phyloP scores from a whole-genome alignment of 2,888 invertebrate species.

The Cephus sareptanus region DNA sequence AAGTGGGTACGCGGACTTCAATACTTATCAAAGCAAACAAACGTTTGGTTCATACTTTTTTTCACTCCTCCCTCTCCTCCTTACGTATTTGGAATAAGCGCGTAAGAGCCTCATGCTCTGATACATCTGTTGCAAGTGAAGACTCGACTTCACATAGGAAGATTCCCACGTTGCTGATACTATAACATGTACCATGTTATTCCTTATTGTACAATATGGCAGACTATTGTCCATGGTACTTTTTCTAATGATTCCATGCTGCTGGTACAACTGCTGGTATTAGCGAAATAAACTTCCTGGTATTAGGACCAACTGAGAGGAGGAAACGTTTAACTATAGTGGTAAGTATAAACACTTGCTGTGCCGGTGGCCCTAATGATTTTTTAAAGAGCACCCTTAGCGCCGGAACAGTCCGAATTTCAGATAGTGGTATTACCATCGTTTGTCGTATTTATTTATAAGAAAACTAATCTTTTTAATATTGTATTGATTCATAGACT shows the following conservation, averaged over 20 bases:
- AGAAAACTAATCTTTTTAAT: not conserved
- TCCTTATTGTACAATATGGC: not conserved
- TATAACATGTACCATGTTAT: not conserved
- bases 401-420: not conserved
- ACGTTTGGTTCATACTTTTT: slow-evolving; percentile 39
- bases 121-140: not conserved
- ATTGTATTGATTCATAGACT: not conserved
- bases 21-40: slow-evolving; percentile 56
- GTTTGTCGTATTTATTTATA: not conserved
- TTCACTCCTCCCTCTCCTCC: slow-evolving; percentile 10
- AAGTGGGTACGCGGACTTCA: slow-evolving; percentile 35
- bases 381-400: slow-evolving; percentile 23
- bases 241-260: not conserved
- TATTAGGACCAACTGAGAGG: not conserved
- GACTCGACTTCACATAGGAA: not conserved
- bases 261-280: not conserved
- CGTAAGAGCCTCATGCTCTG: slow-evolving; percentile 27
- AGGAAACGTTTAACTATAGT: not conserved
- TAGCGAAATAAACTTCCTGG: slow-evolving; percentile 9
- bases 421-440: not conserved
- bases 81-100: slow-evolving; percentile 18
- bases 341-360: not conserved
- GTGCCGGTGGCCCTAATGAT: slow-evolving; percentile 22
- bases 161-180: not conserved
- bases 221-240: not conserved